Conservation (phyloP, 2,113 vertebrate species). For the Megaceryle maxima region DNA sequence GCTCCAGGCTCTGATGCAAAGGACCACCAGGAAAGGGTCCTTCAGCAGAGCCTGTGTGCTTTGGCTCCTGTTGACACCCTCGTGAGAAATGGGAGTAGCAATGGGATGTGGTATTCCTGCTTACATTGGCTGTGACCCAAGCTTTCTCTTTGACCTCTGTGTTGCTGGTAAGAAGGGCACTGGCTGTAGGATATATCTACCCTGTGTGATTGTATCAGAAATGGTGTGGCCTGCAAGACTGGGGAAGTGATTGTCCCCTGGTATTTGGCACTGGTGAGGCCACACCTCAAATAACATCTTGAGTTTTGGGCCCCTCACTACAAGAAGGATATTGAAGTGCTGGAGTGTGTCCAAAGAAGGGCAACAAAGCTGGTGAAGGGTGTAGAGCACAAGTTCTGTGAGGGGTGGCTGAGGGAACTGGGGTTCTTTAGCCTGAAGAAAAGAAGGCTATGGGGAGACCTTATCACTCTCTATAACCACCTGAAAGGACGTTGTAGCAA, state of each 20-base stretch:
- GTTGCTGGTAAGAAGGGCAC: not conserved
- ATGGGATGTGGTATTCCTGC: not conserved
- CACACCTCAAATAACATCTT: accelerated
- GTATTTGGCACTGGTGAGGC: accelerated
- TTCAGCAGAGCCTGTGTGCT: not conserved
- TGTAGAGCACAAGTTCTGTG: not conserved
- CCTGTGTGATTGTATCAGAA: not conserved
- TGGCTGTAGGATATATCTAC: not conserved
- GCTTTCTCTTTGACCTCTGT: slow-evolving; percentile 3
- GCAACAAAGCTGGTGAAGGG: not conserved
- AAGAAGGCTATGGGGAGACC: not conserved
- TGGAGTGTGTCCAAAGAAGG: accelerated
- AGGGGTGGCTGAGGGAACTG: accelerated
- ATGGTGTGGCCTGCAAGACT: accelerated
- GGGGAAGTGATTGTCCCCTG: accelerated
- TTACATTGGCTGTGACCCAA: not conserved
- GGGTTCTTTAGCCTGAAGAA: not conserved
- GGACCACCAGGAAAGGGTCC: not conserved
- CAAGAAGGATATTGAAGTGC: not conserved
- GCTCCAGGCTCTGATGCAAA: not conserved
- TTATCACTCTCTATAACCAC: not conserved
- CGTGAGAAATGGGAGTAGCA: not conserved
- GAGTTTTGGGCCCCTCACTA: not conserved
- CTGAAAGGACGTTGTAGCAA: not conserved
- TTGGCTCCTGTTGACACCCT: not conserved